Conservation (phyloP, 2,113 vertebrate genomes). For the Urocitellus parryii region DNA sequence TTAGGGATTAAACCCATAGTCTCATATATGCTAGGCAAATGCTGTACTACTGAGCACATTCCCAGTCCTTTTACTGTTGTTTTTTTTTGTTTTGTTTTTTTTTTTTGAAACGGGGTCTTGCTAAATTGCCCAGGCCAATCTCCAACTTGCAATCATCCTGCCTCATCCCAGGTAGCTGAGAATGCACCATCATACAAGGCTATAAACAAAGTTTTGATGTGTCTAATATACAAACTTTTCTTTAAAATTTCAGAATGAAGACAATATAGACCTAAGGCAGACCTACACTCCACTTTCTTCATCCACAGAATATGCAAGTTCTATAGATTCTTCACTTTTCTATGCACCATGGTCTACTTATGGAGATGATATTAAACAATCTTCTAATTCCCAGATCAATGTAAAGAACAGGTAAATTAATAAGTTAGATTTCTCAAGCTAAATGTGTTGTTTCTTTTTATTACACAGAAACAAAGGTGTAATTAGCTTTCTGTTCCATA, state of each 20-base stretch:
- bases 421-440: conserved; percentile 48
- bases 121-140: too few relatives aligned
- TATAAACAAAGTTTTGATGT: conserved; percentile 30
- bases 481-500: conserved; percentile 20
- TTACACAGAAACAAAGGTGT: conserved; percentile 30
- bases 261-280: conserved; percentile 86
- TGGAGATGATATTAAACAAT: conserved; percentile 86
- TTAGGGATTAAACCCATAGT: not conserved
- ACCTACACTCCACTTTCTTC: conserved; percentile 85
- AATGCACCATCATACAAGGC: not conserved
- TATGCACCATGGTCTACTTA: conserved; percentile 86
- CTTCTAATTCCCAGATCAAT: conserved; percentile 84
- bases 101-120: not conserved
- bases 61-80: not conserved
- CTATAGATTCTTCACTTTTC: conserved; percentile 86
- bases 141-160: not conserved
- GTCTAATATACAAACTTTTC: conserved; percentile 49
- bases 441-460: conserved; percentile 51
- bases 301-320: conserved; percentile 83
- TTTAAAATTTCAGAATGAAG: conserved; percentile 88
- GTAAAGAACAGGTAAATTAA: conserved; percentile 87
- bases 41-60: not conserved
- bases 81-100: not conserved
- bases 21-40: not conserved
- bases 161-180: not conserved